Evolutionary conservation across 2,888 invertebrate species (phyloP), one percentile per base, ranked within the genome.

Genomic region (Mantis religiosa): DNA sequence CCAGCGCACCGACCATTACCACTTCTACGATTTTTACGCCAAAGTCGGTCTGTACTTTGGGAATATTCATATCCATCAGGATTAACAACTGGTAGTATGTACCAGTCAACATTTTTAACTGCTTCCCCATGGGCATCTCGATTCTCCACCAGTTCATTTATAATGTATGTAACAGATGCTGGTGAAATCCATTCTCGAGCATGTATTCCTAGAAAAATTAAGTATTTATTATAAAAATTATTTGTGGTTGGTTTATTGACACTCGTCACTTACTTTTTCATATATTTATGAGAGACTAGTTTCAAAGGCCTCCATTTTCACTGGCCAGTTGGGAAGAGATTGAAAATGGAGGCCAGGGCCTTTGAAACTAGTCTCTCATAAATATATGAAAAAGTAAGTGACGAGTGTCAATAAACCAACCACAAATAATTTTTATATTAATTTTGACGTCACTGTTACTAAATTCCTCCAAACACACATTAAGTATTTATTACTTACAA

Each of bases 51-150:
- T 27, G 34, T 27, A 9, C 91, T 91, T 93, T 97, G 97, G 0
- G 97, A 96, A 93, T 97, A 97, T 92, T 97, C 97, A 92, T 98
- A 98, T 2, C 98, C 98, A 92, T 98, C 97, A 14, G 97, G 97
- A 93, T 97, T 97, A 89, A 96, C 93, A 28, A 97, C 95, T 15
- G 97, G 96, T 15, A 97, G 94, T 88, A 97, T 94, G 92, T 96
- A 96, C 91, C 96, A 96, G 92, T 98, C 95, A 84, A 93, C 93
- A 54, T 91, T 91, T 71, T 93, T 92, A 28, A 94, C 91, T 47
- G 94, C 91, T 54, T 94, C 94, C 0, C 94, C 94, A 0, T 97
- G 95, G 90, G 95, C 94, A 6, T 96, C 95, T 92, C 95, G 96
- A 91, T 95, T 96, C 91, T 96, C 95, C 3, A 95, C 95, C 87